A percentile compares a stretch with the other conserved stretches of the same genome.
Evolutionary conservation across 2,113 vertebrate species (phyloP).

Genomic region (Rattus norvegicus): GRCr8 NC_086030.1:6199001-6199500

Average conservation of each 20-base stretch:
- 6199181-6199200: neutral
- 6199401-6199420: neutral
- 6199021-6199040: neutral
- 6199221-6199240: neutral
- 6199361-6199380: neutral
- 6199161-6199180: neutral
- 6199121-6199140: too few relatives aligned
- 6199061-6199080: too few relatives aligned
- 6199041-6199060: neutral
- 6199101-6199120: too few relatives aligned
- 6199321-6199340: neutral
- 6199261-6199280: too few relatives aligned
- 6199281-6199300: neutral
- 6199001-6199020: neutral
- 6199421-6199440: neutral
- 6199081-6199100: neutral
- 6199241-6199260: neutral
- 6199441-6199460: neutral
- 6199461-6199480: neutral
- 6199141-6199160: neutral
- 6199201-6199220: neutral
- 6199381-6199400: neutral
- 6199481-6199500: neutral
- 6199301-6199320: too few relatives aligned
- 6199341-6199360: too few relatives aligned